These are phyloP conservation scores for Poicephalus gulielmi DNA, from an alignment of 2,113 vertebrate species.

Conservation along the genomic window DNA sequence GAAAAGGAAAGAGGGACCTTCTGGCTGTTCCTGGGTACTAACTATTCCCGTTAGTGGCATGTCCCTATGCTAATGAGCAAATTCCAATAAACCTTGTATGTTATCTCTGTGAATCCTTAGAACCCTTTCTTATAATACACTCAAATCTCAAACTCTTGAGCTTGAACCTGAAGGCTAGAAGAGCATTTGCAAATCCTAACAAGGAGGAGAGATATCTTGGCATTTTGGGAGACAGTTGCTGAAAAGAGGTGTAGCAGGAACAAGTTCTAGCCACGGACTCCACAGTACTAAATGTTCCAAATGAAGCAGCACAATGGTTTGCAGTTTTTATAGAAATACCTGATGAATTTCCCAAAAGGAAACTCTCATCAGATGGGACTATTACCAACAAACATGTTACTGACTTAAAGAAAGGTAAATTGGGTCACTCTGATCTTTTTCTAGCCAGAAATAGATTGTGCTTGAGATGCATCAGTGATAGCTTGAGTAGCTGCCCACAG, in stretches of 20 bases:
- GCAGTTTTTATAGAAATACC: neutral
- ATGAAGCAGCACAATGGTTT: constrained; percentile 3
- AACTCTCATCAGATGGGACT: neutral
- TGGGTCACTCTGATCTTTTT: neutral
- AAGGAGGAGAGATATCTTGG: neutral
- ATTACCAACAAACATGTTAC: neutral
- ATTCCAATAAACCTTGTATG: neutral
- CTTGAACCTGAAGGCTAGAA: neutral
- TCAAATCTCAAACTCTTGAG: neutral
- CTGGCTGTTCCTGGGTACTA: neutral
- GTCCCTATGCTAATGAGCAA: neutral
- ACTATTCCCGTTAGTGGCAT: neutral
- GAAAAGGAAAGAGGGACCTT: neutral
- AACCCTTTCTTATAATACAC: neutral
- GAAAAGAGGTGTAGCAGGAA: neutral
- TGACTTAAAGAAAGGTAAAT: neutral
- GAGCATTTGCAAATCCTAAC: neutral
- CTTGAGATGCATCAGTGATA: neutral
- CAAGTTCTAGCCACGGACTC: neutral
- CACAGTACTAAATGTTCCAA: constrained; percentile 35
- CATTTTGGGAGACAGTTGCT: neutral
- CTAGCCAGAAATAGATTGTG: neutral
- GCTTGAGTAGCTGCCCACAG: neutral
- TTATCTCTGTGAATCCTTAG: neutral
- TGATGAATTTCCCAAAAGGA: constrained; percentile 1